These are phyloP conservation scores for Hepsetus odoe DNA, from an alignment of 2,113 vertebrate species.

Conservation along the genomic window DNA sequence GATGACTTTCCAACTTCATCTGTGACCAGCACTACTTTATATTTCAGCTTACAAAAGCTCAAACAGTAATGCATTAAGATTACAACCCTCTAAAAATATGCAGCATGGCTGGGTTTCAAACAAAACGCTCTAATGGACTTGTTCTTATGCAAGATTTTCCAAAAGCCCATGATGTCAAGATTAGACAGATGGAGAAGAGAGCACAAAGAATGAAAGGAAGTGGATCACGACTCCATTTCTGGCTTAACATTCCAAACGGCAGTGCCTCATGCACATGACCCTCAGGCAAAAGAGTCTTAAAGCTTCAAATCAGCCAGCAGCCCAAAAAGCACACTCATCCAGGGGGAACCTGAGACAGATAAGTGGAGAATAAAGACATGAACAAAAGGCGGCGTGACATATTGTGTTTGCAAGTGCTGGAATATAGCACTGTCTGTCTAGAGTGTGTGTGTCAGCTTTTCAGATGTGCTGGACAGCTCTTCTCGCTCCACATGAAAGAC, in stretches of 20 bases:
- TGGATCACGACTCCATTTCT: slow-evolving; percentile 21
- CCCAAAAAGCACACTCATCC: background rate
- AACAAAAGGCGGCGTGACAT: slow-evolving; percentile 11
- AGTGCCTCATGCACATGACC: background rate
- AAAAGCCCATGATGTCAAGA: background rate
- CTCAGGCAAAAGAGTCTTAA: background rate
- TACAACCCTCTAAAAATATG: background rate
- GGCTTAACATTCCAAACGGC: background rate
- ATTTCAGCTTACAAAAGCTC: background rate
- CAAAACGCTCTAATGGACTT: background rate
- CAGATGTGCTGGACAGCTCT: slow-evolving; percentile 34
- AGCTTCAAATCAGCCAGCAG: background rate
- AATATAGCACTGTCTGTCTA: slow-evolving; percentile 25
- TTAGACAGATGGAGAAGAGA: background rate
- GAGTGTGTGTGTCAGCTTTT: background rate
- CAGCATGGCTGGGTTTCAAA: background rate
- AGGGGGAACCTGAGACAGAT: background rate
- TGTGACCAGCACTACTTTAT: no score
- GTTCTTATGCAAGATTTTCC: background rate
- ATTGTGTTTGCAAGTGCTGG: slow-evolving; percentile 22
- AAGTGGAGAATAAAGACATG: slow-evolving; percentile 24
- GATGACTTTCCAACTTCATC: no score
- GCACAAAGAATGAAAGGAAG: background rate
- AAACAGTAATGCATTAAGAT: background rate
- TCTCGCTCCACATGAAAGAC: slow-evolving; percentile 20